Conservation (phyloP, 92 coral and sea anemone species). For the Phenganax subtilis region DNA sequence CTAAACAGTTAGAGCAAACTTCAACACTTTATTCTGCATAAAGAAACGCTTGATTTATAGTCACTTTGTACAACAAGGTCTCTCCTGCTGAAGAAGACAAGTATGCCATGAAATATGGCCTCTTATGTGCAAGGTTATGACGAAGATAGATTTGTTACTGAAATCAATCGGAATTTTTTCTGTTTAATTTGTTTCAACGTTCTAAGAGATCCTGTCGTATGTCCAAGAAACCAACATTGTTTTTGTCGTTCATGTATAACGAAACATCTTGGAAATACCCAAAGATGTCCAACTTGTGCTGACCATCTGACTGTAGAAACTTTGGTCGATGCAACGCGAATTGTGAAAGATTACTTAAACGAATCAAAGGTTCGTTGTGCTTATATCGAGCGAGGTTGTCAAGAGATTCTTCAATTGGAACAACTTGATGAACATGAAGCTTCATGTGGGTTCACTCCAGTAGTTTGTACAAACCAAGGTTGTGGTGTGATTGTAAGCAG, state of each 20-base stretch:
- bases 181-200: conserved; percentile 63
- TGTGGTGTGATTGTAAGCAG: not conserved
- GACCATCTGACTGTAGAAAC: conserved; percentile 18
- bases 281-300: conserved; percentile 42
- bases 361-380: not conserved
- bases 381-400: not conserved
- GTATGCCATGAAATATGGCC: not conserved
- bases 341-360: not conserved
- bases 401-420: conserved; percentile 7
- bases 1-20: too few relatives aligned
- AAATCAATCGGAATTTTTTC: conserved; percentile 48
- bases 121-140: conserved; percentile 15
- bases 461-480: not conserved
- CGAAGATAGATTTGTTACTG: not conserved
- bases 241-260: conserved; percentile 15
- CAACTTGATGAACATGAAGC: not conserved
- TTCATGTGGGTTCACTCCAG: not conserved
- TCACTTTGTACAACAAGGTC: too few relatives aligned
- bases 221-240: conserved; percentile 16
- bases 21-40: too few relatives aligned
- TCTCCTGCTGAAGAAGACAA: too few relatives aligned
- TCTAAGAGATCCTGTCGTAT: conserved; percentile 29
- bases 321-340: conserved; percentile 45
- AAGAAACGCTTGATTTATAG: too few relatives aligned
- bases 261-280: not conserved